These are phyloP conservation scores for Hemaris fuciformis DNA, from an alignment of 2,888 invertebrate genomes.

Conservation along the genomic window DNA sequence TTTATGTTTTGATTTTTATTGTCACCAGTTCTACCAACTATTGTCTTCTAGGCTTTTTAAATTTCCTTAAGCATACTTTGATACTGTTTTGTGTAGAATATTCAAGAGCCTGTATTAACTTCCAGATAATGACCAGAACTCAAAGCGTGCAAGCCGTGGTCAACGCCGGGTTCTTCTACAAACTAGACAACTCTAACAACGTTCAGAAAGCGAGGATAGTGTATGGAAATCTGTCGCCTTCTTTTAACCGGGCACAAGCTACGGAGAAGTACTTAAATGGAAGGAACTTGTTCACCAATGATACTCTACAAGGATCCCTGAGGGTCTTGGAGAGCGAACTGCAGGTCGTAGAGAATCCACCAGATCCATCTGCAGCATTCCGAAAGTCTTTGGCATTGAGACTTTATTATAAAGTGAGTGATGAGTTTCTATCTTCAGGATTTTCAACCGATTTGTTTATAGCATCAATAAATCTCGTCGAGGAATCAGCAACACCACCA, in stretches of 20 bases:
- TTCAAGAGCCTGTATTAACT: too few relatives aligned
- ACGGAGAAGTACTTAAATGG: conserved; percentile 75
- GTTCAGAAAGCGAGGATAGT: conserved; percentile 58
- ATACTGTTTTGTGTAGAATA: too few relatives aligned
- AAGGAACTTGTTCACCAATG: conserved; percentile 56
- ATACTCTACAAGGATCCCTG: conserved; percentile 58
- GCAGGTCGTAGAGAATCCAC: conserved; percentile 51
- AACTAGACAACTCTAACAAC: conserved; percentile 51
- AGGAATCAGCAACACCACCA: too few relatives aligned
- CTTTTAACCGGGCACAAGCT: conserved; percentile 63
- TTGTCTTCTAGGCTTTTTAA: too few relatives aligned
- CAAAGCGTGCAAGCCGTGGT: conserved; percentile 88
- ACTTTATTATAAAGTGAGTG: conserved; percentile 63
- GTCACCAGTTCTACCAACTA: too few relatives aligned
- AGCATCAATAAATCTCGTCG: too few relatives aligned
- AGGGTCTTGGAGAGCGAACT: conserved; percentile 43
- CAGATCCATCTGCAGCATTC: conserved; percentile 80
- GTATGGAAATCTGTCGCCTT: conserved; percentile 80
- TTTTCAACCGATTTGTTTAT: not conserved
- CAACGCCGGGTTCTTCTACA: conserved; percentile 86
- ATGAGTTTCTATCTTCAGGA: not conserved
- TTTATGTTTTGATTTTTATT: too few relatives aligned
- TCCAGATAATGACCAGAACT: conserved; percentile 85
- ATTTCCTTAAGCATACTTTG: too few relatives aligned
- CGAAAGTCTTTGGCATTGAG: conserved; percentile 80